Base-by-base conservation (phyloP, 2,797 vertebrate species). In the Acanthiza pusilla region DNA sequence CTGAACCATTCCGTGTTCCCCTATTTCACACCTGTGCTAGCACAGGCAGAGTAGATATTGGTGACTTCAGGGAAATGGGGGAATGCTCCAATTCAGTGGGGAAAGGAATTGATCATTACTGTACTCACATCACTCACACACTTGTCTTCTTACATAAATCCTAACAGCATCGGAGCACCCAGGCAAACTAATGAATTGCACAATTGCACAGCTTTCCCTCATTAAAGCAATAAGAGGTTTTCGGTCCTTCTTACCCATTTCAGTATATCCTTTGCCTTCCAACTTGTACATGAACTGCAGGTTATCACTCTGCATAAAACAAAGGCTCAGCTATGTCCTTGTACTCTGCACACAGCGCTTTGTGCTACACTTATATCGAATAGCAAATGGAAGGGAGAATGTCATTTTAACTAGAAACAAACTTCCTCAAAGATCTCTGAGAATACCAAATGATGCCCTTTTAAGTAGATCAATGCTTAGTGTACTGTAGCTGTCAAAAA, bases 391-490 rank as follows among this genome's bases (percentile, higher is more conserved):
- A 94, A 95, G 94, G 57, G 23, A 89, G 38, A 91, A 78, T 43
- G 83, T 72, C 5, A 20, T 90, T 95, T 95, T 89, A 94, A 90
- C 67, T 63, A 67, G 93, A 92, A 84, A 70, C 51, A 96, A 95
- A 87, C 79, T 92, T 96, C 66, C 65, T 90, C 80, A 80, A 95
- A 95, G 53, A 89, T 89, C 76, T 80, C 53, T 1, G 3, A 82
- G 93, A 97, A 97, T 95, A 97, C 61, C 67, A 95, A 96, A 94
- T 85, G 7, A 70, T 85, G 62, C 63, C 90, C 80, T 96, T 96
- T 95, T 87, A 97, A 86, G 78, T 83, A 94, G 91, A 97, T 96
- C 92, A 90, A 96, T 97, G 77, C 19, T 75, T 77, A 85, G 57
- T 70, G 76, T 93, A 91, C 72, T 85, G 23, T 42, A 95, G 79